Percentiles rank a stretch among this genome's conserved stretches.
Conservation (phyloP, 2,888 invertebrate species). For the Polydrusus cervinus region DNA sequence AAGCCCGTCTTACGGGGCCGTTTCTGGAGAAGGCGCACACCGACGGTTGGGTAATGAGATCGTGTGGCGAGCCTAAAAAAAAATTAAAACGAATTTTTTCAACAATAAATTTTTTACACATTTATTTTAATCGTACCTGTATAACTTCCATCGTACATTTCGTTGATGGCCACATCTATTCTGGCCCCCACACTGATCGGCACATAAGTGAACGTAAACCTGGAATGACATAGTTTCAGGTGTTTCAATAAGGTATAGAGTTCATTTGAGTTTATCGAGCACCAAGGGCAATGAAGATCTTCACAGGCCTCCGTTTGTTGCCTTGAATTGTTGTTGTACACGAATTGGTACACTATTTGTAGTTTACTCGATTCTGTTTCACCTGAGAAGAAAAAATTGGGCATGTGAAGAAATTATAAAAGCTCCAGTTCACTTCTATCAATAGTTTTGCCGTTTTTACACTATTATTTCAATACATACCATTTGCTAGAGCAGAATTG, state of each 20-base stretch:
- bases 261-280: slow-evolving; percentile 90
- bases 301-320: slow-evolving; percentile 97
- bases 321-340: slow-evolving; percentile 94
- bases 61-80: slow-evolving; percentile 84
- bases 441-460: no score
- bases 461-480: no score
- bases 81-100: no score
- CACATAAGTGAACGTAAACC: slow-evolving; percentile 95
- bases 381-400: slow-evolving; percentile 15
- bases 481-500: slow-evolving; percentile 62
- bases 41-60: slow-evolving; percentile 84
- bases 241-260: slow-evolving; percentile 94
- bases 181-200: slow-evolving; percentile 84
- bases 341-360: slow-evolving; percentile 95
- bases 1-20: slow-evolving; percentile 82
- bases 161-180: slow-evolving; percentile 96
- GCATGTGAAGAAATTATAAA: no score
- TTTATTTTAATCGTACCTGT: slow-evolving; percentile 72
- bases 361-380: slow-evolving; percentile 72
- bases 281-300: slow-evolving; percentile 97
- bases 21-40: slow-evolving; percentile 81
- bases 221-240: slow-evolving; percentile 92
- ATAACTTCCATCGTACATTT: slow-evolving; percentile 95
- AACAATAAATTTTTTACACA: no score
- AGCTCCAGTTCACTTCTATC: no score